Conservation (phyloP, 2,797 vertebrate species). For the Aulostomus chinensis region DNA sequence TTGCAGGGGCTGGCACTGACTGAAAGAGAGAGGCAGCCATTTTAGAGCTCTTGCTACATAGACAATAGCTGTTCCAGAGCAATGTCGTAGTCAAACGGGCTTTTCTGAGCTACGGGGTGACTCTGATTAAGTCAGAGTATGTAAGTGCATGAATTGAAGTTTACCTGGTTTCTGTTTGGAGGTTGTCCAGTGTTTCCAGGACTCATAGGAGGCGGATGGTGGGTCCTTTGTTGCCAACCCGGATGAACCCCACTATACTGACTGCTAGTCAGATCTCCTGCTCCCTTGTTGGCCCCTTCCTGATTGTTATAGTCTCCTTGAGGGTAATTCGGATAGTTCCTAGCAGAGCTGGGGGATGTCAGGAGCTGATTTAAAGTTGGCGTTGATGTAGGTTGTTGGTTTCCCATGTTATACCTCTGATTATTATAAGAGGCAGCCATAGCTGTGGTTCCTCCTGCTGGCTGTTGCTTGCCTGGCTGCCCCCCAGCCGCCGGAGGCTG, state of each 20-base stretch:
- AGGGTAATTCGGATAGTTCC: conserved; percentile 91
- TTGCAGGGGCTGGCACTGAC: conserved; percentile 73
- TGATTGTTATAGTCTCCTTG: conserved; percentile 90
- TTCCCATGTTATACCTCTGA: conserved; percentile 83
- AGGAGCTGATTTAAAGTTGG: conserved; percentile 96
- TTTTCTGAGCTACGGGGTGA: conserved; percentile 30
- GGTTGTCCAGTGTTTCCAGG: conserved; percentile 90
- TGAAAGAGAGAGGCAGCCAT: conserved; percentile 91
- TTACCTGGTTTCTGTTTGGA: conserved; percentile 92
- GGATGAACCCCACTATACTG: conserved; percentile 84
- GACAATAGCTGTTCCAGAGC: conserved; percentile 91
- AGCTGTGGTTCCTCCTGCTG: conserved; percentile 81
- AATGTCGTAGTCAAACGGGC: conserved; percentile 35
- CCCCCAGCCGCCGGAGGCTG: conserved; percentile 85
- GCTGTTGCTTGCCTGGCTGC: conserved; percentile 84
- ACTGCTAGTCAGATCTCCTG: conserved; percentile 81
- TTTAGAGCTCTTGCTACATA: conserved; percentile 86
- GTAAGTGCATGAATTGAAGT: conserved; percentile 48
- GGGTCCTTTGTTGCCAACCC: conserved; percentile 92
- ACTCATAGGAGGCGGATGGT: conserved; percentile 93
- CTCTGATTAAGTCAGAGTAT: conserved; percentile 51
- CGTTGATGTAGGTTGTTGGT: conserved; percentile 90
- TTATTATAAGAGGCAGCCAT: conserved; percentile 83
- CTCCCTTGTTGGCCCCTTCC: conserved; percentile 88
- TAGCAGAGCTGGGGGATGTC: conserved; percentile 92